Conservation (phyloP, 1,140 invertebrate species). For the Drosophila mayri region DNA sequence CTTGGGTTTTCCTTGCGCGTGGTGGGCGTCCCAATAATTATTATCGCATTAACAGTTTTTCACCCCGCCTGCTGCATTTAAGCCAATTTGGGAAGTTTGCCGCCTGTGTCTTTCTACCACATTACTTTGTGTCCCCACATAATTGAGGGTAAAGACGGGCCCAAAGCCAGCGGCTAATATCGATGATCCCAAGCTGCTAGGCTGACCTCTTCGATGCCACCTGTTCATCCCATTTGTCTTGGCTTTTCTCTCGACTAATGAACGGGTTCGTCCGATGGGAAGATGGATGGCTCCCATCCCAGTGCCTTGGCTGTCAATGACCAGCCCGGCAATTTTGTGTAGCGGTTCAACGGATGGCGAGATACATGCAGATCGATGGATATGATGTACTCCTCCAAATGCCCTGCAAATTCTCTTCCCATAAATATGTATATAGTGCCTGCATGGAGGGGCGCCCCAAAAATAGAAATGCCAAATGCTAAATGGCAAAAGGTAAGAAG, state of each 20-base stretch:
- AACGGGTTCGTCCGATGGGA: constrained; percentile 6
- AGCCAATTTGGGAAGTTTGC: constrained; percentile 49
- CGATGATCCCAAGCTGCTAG: constrained; percentile 37
- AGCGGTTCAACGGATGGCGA: constrained; percentile 12
- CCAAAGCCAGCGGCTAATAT: constrained; percentile 7
- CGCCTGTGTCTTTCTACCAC: not conserved
- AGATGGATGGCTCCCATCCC: constrained; percentile 24
- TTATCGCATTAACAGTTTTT: constrained; percentile 56
- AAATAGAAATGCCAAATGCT: constrained; percentile 57
- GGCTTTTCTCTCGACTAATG: constrained; percentile 1
- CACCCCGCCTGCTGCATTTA: constrained; percentile 4
- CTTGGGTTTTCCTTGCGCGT: not conserved
- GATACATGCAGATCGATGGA: constrained; percentile 22
- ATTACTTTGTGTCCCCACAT: not conserved
- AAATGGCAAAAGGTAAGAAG: constrained; percentile 39
- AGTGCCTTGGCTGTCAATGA: constrained; percentile 33
- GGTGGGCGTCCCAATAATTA: constrained; percentile 32
- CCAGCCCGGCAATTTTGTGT: constrained; percentile 32
- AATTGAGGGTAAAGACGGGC: constrained; percentile 50
- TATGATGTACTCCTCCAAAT: constrained; percentile 14
- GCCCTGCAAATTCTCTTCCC: not conserved
- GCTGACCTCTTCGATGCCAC: constrained; percentile 6
- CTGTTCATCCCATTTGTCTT: not conserved
- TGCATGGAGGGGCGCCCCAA: constrained; percentile 35
- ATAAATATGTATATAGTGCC: not conserved